phyloP scores from a whole-genome alignment of 1,140 invertebrate species.

The Anthonomus grandis region DNA sequence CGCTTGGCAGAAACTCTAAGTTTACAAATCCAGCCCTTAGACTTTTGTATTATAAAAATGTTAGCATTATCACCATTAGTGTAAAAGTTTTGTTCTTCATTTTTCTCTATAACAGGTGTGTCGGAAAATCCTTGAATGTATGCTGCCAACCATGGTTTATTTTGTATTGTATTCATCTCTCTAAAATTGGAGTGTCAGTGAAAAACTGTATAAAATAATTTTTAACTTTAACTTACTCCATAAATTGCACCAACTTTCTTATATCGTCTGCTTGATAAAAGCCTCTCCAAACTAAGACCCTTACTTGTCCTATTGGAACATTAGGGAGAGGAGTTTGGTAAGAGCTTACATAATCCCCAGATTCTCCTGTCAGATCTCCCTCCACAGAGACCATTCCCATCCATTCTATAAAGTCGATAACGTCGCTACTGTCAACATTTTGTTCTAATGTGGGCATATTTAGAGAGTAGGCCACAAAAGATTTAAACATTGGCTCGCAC shows the following conservation, averaged over 20 bases:
- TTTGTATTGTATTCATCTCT: constrained; percentile 34
- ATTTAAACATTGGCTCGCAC: constrained; percentile 47
- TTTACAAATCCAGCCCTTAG: constrained; percentile 42
- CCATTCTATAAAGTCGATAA: constrained; percentile 54
- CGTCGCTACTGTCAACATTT: constrained; percentile 34
- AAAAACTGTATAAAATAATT: background rate
- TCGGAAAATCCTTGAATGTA: constrained; percentile 58
- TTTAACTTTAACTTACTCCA: constrained; percentile 42
- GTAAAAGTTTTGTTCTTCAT: constrained; percentile 52
- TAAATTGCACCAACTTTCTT: constrained; percentile 43
- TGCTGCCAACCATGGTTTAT: constrained; percentile 51
- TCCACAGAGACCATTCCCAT: constrained; percentile 52
- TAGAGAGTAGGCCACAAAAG: constrained; percentile 44
- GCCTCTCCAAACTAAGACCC: constrained; percentile 52
- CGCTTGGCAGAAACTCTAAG: constrained; percentile 39
- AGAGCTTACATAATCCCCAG: constrained; percentile 42
- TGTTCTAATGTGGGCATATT: constrained; percentile 44
- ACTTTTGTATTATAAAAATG: constrained; percentile 49
- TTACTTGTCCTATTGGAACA: constrained; percentile 42
- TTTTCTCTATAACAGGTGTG: constrained; percentile 50
- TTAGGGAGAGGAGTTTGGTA: constrained; percentile 46
- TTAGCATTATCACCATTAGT: constrained; percentile 55
- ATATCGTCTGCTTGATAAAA: constrained; percentile 52
- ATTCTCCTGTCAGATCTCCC: constrained; percentile 45
- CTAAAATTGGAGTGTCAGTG: constrained; percentile 35